phyloP scores from a whole-genome alignment of 2,113 vertebrate species.

The Zapornia atra region DNA sequence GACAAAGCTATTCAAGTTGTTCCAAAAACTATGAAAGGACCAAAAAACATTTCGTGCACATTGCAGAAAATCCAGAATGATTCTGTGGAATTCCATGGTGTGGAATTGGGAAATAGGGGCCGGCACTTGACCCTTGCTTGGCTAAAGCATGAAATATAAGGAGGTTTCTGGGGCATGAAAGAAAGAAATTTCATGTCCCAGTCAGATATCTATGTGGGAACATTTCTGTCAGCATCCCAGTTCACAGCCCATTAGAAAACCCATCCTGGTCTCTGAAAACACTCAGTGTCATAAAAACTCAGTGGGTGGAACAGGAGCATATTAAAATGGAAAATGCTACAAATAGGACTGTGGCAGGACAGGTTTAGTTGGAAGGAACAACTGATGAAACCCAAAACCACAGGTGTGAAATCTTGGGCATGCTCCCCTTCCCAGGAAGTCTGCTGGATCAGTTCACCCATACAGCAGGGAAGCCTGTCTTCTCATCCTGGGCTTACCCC shows the following conservation, averaged over 20 bases:
- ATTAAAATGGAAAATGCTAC: neutral
- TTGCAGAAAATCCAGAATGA: neutral
- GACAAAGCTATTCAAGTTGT: neutral
- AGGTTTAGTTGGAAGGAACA: neutral
- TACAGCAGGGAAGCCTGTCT: accelerated
- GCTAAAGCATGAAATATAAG: neutral
- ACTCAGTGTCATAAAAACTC: neutral
- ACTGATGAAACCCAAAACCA: neutral
- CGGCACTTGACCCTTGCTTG: neutral
- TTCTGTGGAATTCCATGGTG: neutral
- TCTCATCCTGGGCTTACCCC: neutral
- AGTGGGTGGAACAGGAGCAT: neutral
- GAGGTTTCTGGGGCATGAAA: neutral
- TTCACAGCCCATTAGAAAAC: neutral
- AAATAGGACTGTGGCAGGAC: accelerated
- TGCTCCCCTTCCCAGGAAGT: neutral
- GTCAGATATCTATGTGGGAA: accelerated
- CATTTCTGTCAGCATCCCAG: neutral
- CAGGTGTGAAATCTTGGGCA: neutral
- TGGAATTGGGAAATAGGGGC: neutral
- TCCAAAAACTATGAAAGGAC: neutral
- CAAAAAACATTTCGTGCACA: neutral
- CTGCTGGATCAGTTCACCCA: neutral
- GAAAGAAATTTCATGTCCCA: neutral
- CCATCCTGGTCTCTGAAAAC: neutral